Base-by-base conservation (phyloP, 2,888 invertebrate genomes). In the Ecliptopera silaceata region DNA sequence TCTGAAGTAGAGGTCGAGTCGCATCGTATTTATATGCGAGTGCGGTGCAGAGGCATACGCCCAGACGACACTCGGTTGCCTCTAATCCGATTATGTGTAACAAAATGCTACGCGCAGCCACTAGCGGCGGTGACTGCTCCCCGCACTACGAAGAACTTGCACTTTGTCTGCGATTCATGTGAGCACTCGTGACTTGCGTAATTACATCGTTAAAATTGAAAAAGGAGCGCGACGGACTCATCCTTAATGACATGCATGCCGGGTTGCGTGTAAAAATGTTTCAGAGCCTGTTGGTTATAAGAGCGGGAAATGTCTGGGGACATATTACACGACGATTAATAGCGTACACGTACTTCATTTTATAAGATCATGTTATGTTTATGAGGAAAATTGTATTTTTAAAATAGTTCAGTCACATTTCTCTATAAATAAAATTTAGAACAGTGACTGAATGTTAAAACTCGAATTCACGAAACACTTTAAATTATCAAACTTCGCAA, bases 11-110 rank as follows among this genome's bases (percentile, higher is more conserved):
- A 74, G 75, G 78, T 75, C 72, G 70, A 68, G 66, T 73, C 69
- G 68, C 72, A 61, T 65, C 66, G 77, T 81, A 79, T 85, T 84
- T 83, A 71, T 84, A 85, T 84, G 79, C 80, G 77, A 75, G 71
- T 69, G 63, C 70, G 74, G 83, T 80, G 72, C 77, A 77, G 79
- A 77, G 79, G 80, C 79, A 80, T 74, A 77, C 79, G 79, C 71
- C 70, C 78, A 77, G 80, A 80, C 82, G 82, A 80, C 84, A 77
- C 77, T 77, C 75, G 77, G 77, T 75, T 68, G 53, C 49, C 39
- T 58, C 77, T 88, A 88, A 89, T 88, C 87, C 77, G 87, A 86
- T 88, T 88, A 88, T 73, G 77, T 84, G 86, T 84, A 88, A 88
- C 89, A 88, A 88, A 89, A 89, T 83, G 86, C 87, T 82, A 72